A percentile compares a stretch with the other conserved stretches of the same genome.
Conservation (phyloP, 1,140 invertebrate genomes). For the Drosophila persimilis region DNA sequence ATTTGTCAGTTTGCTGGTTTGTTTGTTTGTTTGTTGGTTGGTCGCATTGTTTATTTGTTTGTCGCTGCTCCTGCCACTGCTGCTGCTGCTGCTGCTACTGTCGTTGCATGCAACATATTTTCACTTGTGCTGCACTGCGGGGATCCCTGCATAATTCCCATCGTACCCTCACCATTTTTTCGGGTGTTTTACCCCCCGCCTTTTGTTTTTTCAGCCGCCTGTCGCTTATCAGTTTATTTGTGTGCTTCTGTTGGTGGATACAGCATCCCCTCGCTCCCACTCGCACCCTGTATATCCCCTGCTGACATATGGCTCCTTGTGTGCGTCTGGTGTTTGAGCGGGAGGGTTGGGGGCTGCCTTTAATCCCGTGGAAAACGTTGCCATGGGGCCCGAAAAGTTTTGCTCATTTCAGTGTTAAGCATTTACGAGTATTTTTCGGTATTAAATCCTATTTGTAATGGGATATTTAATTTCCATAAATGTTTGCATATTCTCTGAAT, state of each 20-base stretch:
- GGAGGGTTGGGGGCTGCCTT: slow-evolving; percentile 42
- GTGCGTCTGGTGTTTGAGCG: background rate
- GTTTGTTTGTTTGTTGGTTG: slow-evolving; percentile 54
- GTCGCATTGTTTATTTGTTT: slow-evolving; percentile 64
- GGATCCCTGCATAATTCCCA: slow-evolving; percentile 51
- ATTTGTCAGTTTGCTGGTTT: slow-evolving; percentile 59
- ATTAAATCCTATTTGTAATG: slow-evolving; percentile 23
- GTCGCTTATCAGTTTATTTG: slow-evolving; percentile 75
- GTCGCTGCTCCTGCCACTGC: slow-evolving; percentile 10
- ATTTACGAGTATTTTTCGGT: slow-evolving; percentile 37
- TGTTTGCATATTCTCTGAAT: slow-evolving; percentile 14
- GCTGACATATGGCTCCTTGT: slow-evolving; percentile 55
- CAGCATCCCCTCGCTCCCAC: slow-evolving; percentile 36
- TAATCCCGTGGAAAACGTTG: slow-evolving; percentile 66
- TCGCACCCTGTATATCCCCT: slow-evolving; percentile 12
- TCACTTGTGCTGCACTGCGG: slow-evolving; percentile 31
- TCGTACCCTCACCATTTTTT: background rate
- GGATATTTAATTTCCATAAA: slow-evolving; percentile 39
- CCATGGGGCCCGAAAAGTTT: slow-evolving; percentile 21
- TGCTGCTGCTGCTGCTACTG: slow-evolving; percentile 48
- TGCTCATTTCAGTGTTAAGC: slow-evolving; percentile 26
- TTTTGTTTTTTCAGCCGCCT: slow-evolving; percentile 66
- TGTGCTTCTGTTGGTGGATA: slow-evolving; percentile 18
- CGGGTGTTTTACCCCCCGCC: background rate
- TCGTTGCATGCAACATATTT: slow-evolving; percentile 72